Evolutionary conservation across 2,113 vertebrate genomes (phyloP), one percentile per base, ranked within the genome.

Genomic region (Butastur rufipennis): DNA sequence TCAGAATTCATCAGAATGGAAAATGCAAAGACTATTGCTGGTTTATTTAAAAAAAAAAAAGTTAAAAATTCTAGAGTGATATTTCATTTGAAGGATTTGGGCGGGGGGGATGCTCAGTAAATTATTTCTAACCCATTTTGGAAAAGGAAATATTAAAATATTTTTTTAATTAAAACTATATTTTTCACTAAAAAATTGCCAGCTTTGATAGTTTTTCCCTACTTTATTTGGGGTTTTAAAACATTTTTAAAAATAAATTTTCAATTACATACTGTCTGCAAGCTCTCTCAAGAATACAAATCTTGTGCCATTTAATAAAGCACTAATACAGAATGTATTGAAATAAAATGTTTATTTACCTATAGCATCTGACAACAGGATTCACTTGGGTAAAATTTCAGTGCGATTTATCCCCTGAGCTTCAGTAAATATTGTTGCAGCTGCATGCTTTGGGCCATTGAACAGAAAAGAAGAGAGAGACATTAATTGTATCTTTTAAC

Each of bases 261-360:
- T 75, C 22, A 48, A 6, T 84, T 17, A 16, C 11, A 29, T 63
- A 29, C 6, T 48, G 31, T 27, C 52, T 65, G 31, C 26, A 80
- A 58, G n/a, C 14, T 52, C 50, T 88, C 43, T 43, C 65, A 56
- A 71, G 53, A 68, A 73, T 67, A 71, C 68, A 93, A 93, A 47
- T 72, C 27, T 78, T 71, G 27, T 21, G 18, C 36, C 20, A 74
- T 81, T 93, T 71, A 84, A 79, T 88, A 81, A 86, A 78, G 31
- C 32, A 86, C 14, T 84, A 92, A 70, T 81, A 75, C 21, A 81
- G 52, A 90, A 79, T 65, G 62, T 65, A 56, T 70, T 81, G 80
- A 95, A 95, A 92, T 88, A 79, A 90, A 93, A 84, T 68, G 21
- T 45, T 81, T 97, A 87, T 95, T 93, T 95, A 92, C 93, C 65